Evolutionary conservation across 2,113 vertebrate genomes (phyloP).

Genomic region (Pedionomus torquatus): DNA sequence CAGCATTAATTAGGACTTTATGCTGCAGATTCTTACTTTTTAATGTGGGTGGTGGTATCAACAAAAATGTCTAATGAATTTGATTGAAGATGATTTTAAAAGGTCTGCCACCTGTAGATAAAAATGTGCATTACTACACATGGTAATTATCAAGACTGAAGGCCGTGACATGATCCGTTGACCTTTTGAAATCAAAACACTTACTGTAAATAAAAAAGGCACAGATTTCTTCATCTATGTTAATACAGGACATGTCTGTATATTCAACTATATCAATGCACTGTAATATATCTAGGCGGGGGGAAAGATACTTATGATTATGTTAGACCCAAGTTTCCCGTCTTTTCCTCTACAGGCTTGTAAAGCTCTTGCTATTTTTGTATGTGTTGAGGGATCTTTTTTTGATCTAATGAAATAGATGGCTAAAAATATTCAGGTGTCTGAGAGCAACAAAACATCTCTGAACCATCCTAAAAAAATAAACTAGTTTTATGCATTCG

Average conservation of each 20-base stretch:
- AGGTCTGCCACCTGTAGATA: slow-evolving; percentile 75
- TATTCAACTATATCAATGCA: background rate
- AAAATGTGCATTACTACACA: slow-evolving; percentile 66
- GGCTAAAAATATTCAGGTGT: slow-evolving; percentile 58
- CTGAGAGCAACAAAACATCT: slow-evolving; percentile 40
- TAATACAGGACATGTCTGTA: background rate
- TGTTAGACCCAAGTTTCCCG: background rate
- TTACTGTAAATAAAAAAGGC: background rate
- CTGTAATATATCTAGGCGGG: background rate
- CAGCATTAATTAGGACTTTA: slow-evolving; percentile 66
- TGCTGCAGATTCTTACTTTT: slow-evolving; percentile 43
- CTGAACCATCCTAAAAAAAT: slow-evolving; percentile 17
- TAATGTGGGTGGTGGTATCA: slow-evolving; percentile 55
- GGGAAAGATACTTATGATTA: background rate
- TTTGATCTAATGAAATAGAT: slow-evolving; percentile 25
- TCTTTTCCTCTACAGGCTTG: background rate
- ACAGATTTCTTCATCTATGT: background rate
- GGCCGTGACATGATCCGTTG: slow-evolving; percentile 39
- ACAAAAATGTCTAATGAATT: slow-evolving; percentile 52
- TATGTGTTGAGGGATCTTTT: slow-evolving; percentile 2
- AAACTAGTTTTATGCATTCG: background rate
- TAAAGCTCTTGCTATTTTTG: background rate
- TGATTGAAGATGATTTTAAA: slow-evolving; percentile 72
- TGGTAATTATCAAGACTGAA: slow-evolving; percentile 66
- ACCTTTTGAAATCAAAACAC: slow-evolving; percentile 70